phyloP scores from a whole-genome alignment of 1,140 invertebrate genomes.

The Ladona fulva region DNA sequence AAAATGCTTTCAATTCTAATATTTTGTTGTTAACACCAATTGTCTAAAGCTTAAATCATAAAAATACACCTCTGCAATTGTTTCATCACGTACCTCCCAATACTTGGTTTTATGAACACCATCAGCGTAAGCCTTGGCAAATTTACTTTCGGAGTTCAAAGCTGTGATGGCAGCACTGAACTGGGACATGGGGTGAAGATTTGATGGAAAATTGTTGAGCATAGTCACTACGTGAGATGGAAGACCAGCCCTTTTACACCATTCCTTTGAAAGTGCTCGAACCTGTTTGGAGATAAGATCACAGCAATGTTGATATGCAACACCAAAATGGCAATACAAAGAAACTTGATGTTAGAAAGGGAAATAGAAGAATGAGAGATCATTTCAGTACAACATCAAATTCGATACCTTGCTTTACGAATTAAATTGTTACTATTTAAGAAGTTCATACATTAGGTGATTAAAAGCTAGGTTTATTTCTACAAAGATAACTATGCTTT shows the following conservation, averaged over 20 bases:
- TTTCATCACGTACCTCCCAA: slow-evolving; percentile 91
- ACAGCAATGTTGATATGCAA: no score
- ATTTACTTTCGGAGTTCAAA: slow-evolving; percentile 88
- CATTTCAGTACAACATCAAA: no score
- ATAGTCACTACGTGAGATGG: slow-evolving; percentile 90
- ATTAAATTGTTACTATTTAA: no score
- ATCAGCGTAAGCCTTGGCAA: slow-evolving; percentile 80
- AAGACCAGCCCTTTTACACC: slow-evolving; percentile 79
- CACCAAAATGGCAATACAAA: no score
- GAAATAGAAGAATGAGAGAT: background rate
- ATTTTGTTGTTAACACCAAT: no score
- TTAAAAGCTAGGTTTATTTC: no score
- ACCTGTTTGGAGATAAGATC: slow-evolving; percentile 40
- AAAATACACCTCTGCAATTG: no score
- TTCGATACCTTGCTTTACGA: no score
- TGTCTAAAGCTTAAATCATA: no score
- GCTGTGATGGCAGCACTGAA: slow-evolving; percentile 87
- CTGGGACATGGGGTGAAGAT: slow-evolving; percentile 93
- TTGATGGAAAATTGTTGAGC: slow-evolving; percentile 90
- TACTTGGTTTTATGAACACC: slow-evolving; percentile 79
- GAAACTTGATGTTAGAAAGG: background rate
- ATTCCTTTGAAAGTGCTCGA: slow-evolving; percentile 78
- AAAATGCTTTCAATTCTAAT: no score
- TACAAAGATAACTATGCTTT: no score
- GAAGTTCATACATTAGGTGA: no score